These are phyloP conservation scores for Neotoxoptera formosana DNA, from an alignment of 1,140 invertebrate genomes.

Conservation along the genomic window DNA sequence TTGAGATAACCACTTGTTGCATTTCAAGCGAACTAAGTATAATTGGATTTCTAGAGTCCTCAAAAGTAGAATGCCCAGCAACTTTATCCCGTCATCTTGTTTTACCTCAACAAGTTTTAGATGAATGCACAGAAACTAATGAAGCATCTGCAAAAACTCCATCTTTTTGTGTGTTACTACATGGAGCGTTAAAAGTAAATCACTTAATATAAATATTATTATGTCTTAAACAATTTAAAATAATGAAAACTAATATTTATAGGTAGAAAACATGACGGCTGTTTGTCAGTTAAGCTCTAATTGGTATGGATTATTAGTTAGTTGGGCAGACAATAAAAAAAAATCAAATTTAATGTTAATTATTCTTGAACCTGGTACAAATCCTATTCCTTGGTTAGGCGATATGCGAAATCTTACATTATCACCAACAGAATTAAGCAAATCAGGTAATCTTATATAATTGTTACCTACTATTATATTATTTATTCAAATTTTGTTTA, in stretches of 20 bases:
- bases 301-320: conserved; percentile 94
- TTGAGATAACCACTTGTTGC: conserved; percentile 69
- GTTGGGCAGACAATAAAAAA: conserved; percentile 93
- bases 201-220: background rate
- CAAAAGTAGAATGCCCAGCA: conserved; percentile 91
- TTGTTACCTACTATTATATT: background rate
- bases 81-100: conserved; percentile 89
- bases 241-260: conserved; percentile 51
- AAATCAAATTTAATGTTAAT: conserved; percentile 95
- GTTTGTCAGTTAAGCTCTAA: conserved; percentile 80
- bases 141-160: conserved; percentile 78
- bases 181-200: conserved; percentile 88
- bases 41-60: conserved; percentile 82
- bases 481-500: conserved; percentile 24
- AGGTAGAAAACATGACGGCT: conserved; percentile 85
- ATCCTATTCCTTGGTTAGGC: conserved; percentile 89
- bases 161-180: conserved; percentile 92
- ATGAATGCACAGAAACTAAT: conserved; percentile 64
- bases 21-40: conserved; percentile 77
- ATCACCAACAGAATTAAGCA: conserved; percentile 33
- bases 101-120: conserved; percentile 69
- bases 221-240: background rate
- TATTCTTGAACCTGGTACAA: conserved; percentile 79
- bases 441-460: conserved; percentile 2
- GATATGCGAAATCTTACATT: conserved; percentile 75